A percentile compares a stretch with the other conserved stretches of the same genome.
phyloP scores from a whole-genome alignment of 2,888 invertebrate species.

The Aphelenchoides bicaudatus region DNA sequence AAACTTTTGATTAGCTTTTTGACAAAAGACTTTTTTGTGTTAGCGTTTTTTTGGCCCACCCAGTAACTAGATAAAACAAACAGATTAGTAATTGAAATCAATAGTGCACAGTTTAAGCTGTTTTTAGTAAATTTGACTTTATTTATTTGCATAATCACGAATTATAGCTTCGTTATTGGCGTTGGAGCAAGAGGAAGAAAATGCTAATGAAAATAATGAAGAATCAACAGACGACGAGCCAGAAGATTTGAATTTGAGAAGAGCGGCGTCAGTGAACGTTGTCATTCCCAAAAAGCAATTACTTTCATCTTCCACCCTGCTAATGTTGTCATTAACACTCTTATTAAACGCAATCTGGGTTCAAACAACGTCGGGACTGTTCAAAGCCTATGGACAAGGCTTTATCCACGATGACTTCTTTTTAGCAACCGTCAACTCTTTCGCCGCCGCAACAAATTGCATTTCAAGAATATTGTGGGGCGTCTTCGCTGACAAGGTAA shows the following conservation, averaged over 20 bases:
- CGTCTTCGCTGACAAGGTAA: slow-evolving; percentile 45
- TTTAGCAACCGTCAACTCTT: slow-evolving; percentile 52
- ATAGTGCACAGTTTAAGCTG: too few species aligned
- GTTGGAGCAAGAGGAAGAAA: neutral
- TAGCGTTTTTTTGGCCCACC: too few species aligned
- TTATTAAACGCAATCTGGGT: slow-evolving; percentile 51
- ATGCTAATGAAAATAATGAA: neutral
- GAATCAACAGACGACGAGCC: neutral
- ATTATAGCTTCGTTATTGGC: neutral
- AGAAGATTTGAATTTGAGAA: neutral
- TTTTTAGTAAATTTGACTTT: too few species aligned
- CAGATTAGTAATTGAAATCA: too few species aligned
- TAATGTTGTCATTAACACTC: slow-evolving; percentile 46
- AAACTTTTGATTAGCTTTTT: too few species aligned
- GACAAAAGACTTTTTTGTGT: too few species aligned
- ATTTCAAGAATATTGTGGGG: slow-evolving; percentile 54
- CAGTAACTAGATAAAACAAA: too few species aligned
- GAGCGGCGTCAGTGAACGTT: slow-evolving; percentile 19
- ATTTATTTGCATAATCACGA: too few species aligned
- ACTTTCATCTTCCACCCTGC: slow-evolving; percentile 41
- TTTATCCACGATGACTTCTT: slow-evolving; percentile 56
- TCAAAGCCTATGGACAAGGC: slow-evolving; percentile 55
- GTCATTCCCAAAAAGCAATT: slow-evolving; percentile 13
- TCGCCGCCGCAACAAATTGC: slow-evolving; percentile 53
- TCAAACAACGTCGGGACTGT: slow-evolving; percentile 51